Base-by-base conservation (phyloP, 2,113 vertebrate species). In the Struthidea cinerea region DNA sequence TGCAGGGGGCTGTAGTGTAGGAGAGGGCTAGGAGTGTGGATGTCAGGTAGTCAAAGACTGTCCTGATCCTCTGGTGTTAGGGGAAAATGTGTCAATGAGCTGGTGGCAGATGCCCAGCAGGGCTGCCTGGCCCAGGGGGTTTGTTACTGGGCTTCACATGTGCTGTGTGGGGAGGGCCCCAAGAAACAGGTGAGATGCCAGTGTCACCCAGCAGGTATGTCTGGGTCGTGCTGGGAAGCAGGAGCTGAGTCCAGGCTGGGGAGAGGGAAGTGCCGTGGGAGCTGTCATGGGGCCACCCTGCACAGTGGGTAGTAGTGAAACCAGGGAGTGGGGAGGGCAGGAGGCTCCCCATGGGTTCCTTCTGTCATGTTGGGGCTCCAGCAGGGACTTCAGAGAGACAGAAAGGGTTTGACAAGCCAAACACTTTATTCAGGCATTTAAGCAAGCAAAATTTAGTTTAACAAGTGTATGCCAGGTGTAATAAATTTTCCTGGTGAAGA, bases 321-420 rank as follows among this genome's bases (percentile, higher is more conserved):
- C 22, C 14, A n/a, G 22, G 44, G 27, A 2, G 1, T 42, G 49
- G 17, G 26, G 50, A 60, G 20, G 33, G 26, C 33, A 56, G 8
- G 13, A 26, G 3, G 28, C 4, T 10, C 16, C 23, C 75, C 1
- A 1, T 41, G 39, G 13, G 11, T 89, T 26, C 21, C 19, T 74
- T 70, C 13, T 64, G 30, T 57, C 1, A 0, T 33, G 9, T 1
- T 4, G 4, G 6, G 16, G 7, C 28, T 83, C 35, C n/a, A 55
- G 11, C 57, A 73, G 17, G 11, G 49, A 59, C 35, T 63, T 89
- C 63, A 37, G 30, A 84, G 59, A 69, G 37, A 69, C 8, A 1
- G 17, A 77, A 44, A 77, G 2, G 6, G 2, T 76, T 75, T 93
- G 32, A 42, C 13, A 63, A 71, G 23, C 17, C 26, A 93, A 65